Conservation (phyloP, 2,797 vertebrate species). For the Passerculus sandwichensis region DNA sequence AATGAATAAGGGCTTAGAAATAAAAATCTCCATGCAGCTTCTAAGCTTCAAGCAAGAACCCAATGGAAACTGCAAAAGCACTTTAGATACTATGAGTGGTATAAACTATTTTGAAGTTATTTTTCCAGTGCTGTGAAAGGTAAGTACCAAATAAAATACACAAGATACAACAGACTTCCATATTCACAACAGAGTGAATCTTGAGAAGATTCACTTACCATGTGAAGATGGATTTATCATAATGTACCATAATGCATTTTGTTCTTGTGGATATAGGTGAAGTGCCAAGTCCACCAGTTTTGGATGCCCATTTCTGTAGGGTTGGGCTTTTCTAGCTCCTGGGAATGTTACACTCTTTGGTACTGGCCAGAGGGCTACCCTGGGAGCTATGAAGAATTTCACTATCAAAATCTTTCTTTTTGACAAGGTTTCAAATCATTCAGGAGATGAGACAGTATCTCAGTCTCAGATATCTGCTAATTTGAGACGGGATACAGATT, state of each 20-base stretch:
- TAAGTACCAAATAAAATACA: neutral
- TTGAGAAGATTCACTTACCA: neutral
- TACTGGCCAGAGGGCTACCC: neutral
- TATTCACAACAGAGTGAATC: neutral
- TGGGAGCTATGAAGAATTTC: neutral
- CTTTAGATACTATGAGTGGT: neutral
- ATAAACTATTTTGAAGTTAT: neutral
- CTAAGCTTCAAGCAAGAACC: neutral
- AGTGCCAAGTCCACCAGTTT: neutral
- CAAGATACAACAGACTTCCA: neutral
- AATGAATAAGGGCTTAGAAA: neutral
- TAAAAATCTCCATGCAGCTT: neutral
- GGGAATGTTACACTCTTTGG: neutral
- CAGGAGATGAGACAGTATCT: neutral
- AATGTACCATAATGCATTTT: neutral
- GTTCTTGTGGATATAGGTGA: neutral
- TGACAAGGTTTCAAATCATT: neutral
- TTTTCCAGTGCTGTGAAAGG: neutral
- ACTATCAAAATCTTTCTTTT: neutral
- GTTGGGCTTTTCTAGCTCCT: neutral
- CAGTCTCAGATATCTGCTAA: neutral
- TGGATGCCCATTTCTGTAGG: neutral
- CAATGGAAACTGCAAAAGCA: neutral
- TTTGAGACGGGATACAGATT: neutral
- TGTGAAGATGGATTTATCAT: neutral